Base-by-base conservation (phyloP, 1,140 invertebrate genomes). In the Oedothorax gibbosus region DNA sequence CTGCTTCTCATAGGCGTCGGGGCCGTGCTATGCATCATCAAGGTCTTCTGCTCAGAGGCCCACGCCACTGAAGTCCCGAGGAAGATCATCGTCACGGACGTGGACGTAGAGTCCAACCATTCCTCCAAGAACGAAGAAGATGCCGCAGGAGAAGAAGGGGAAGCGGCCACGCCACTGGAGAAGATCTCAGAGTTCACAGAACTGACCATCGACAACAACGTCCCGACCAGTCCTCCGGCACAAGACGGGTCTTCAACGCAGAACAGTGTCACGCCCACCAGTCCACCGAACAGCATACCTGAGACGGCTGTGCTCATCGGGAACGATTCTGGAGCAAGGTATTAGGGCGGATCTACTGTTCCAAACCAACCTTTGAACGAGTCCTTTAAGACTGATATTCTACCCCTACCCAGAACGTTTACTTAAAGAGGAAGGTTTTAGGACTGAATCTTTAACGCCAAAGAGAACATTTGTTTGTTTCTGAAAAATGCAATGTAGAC, bases 1-100 rank as follows among this genome's bases (percentile, higher is more conserved):
- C 73, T 88, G 15, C 14, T 87, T 6, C 86, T 87, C 64, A 85
- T 88, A 62, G 87, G 72, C 7, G n/a, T 88, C 11, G 87, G 87
- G 21, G 80, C 81, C 71, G 68, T 87, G n/a, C 78, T 87, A 12
- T 88, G 87, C 71, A 69, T 87, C 64, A 81, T 87, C 35, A 87
- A 87, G 56, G 83, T 87, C 10, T 87, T 85, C 86, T 87, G 68
- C 21, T 85, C 83, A 2, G 83, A 85, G 49, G 83, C 83, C 14
- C 83, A 85, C 53, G 57, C 53, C 53, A 78, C 83, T 4, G 75
- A 85, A 15, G 75, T 85, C 10, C 73, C 75, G 2, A 64, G 69
- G 50, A 85, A 77, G 50, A 53, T 71, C 54, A 49, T 78, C 18
- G 35, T 60, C 18, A 49, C 20, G 9, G 75, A 64, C 2, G 64